A percentile compares a stretch with the other conserved stretches of the same genome.
Conservation (phyloP, 2,888 invertebrate species). For the Coelinius sp. region DNA sequence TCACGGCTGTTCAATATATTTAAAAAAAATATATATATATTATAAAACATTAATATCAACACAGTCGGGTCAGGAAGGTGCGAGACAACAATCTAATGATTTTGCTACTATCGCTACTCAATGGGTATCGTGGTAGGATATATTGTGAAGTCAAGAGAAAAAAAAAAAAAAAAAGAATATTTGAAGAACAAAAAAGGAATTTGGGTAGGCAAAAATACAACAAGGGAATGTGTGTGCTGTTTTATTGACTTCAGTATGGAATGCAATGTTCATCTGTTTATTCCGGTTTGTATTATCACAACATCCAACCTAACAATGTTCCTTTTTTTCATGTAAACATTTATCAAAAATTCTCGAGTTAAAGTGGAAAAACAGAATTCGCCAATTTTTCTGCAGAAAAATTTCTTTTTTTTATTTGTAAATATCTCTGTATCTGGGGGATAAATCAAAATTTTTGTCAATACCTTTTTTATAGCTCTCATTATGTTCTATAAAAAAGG, state of each 20-base stretch:
- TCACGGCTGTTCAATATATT: conserved; percentile 65
- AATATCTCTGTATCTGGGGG: too few relatives aligned
- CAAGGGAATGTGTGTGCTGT: conserved; percentile 14
- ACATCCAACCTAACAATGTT: conserved; percentile 63
- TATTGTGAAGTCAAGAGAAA: conserved; percentile 10
- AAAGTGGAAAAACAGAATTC: background rate
- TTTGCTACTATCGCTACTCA: conserved; percentile 70
- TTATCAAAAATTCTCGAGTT: background rate
- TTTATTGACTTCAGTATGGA: conserved; percentile 50
- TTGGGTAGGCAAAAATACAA: conserved; percentile 1
- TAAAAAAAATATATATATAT: conserved; percentile 1
- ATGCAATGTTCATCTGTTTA: conserved; percentile 66
- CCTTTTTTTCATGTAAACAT: conserved; percentile 34
- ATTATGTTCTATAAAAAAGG: too few relatives aligned
- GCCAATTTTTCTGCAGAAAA: too few relatives aligned
- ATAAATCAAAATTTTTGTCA: too few relatives aligned
- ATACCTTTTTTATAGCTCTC: too few relatives aligned
- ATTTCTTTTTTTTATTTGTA: too few relatives aligned
- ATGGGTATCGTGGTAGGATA: conserved; percentile 53
- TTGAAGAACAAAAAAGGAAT: conserved; percentile 4
- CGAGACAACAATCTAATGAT: conserved; percentile 70
- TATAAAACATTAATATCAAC: background rate
- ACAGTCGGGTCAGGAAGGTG: conserved; percentile 58
- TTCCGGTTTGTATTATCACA: conserved; percentile 67
- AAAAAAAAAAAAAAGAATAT: background rate